Base-by-base conservation (phyloP, 2,888 invertebrate species). In the Himalopsyche tibetana region DNA sequence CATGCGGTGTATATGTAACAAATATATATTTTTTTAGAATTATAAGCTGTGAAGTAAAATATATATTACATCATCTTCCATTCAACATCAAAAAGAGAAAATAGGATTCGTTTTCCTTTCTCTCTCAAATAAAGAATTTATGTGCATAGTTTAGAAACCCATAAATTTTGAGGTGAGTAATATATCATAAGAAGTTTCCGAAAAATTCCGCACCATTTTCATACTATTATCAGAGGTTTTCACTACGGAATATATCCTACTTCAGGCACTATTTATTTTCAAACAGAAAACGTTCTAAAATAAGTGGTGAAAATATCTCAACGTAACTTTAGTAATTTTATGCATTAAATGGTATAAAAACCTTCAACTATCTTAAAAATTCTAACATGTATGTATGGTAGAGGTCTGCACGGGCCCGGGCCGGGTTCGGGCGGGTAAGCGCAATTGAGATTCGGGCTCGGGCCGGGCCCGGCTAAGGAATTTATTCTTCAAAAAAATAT, bases 81-180 rank as follows among this genome's bases (percentile, higher is more conserved):
- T 17, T 63, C 19, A 19, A 63, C 63, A 63, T 19, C 63, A 63
- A 63, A 63, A 63, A n/a, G 63, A 63, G 63, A 11, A 63, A 63
- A 63, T 63, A 28, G 63, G 28, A 63, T 63, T 63, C 63, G 19
- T 63, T 63, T 28, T 63, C 63, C 63, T 63, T 63, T 63, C 63
- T 63, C 63, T 63, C 28, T 63, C 63, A 28, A 63, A 63, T 63
- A 63, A 63, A 63, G 63, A 63, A 63, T 63, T 63, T 63, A 63
- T 63, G 63, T 63, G 63, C 63, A 63, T 63, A 63, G 63, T 63
- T 63, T 63, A 63, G 63, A 63, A 63, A 63, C 63, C 63, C 63
- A 63, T 63, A 63, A 63, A 63, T 63, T 63, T 63, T 63, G 63
- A 63, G 63, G 63, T 63, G 19, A 28, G 19, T 19, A 19, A 63